phyloP scores from a whole-genome alignment of 2,888 invertebrate species.

The Phortica okadai region DNA sequence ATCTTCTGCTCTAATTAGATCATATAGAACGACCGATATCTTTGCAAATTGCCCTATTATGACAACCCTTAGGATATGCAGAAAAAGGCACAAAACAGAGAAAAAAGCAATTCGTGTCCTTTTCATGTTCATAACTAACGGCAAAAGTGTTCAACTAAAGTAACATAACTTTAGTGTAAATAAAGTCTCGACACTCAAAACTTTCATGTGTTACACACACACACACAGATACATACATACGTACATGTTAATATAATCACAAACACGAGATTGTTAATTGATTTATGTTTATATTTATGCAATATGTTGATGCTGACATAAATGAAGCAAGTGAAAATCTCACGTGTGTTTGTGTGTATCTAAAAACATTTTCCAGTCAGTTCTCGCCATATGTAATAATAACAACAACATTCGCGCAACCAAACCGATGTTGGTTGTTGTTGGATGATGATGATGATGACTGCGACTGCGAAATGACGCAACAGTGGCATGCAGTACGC shows the following conservation, averaged over 20 bases:
- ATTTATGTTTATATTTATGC: conserved; percentile 71
- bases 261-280: conserved; percentile 62
- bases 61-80: too few relatives aligned
- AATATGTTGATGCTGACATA: conserved; percentile 60
- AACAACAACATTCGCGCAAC: neutral
- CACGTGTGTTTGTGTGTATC: conserved; percentile 22
- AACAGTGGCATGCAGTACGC: neutral
- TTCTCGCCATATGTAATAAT: neutral
- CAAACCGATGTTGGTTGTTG: neutral
- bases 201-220: too few relatives aligned
- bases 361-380: conserved; percentile 17
- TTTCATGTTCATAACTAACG: too few relatives aligned
- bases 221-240: too few relatives aligned
- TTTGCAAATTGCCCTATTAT: too few relatives aligned
- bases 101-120: too few relatives aligned
- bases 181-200: too few relatives aligned
- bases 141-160: too few relatives aligned
- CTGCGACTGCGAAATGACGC: conserved; percentile 16
- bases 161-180: too few relatives aligned
- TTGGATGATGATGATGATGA: neutral
- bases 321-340: neutral
- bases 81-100: too few relatives aligned
- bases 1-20: too few relatives aligned
- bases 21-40: too few relatives aligned
- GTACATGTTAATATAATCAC: neutral